These are phyloP conservation scores for Gorsachius goisagi DNA, from an alignment of 2,113 vertebrate genomes.

Conservation along the genomic window DNA sequence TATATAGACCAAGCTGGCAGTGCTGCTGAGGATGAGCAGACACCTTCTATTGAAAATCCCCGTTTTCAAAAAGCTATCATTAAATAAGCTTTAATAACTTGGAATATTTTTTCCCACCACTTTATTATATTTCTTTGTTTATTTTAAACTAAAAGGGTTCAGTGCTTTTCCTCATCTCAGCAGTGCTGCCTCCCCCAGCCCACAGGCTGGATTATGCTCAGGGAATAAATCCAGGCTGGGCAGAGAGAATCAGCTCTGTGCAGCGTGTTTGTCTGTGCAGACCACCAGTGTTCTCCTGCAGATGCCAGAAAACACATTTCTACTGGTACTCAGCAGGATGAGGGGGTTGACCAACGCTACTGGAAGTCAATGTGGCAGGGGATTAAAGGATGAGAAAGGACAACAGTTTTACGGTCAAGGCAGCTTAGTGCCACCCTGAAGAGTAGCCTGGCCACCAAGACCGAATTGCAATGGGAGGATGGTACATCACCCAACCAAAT, in stretches of 20 bases:
- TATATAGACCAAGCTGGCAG: neutral
- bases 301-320: neutral
- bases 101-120: neutral
- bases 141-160: neutral
- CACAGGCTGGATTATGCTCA: neutral
- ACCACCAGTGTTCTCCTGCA: neutral
- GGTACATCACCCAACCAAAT: neutral
- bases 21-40: neutral
- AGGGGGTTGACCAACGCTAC: fast-evolving
- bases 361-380: neutral
- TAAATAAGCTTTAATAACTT: neutral
- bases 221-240: neutral
- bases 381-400: neutral
- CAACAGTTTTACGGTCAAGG: neutral
- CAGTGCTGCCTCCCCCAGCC: neutral
- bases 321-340: neutral
- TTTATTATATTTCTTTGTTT: neutral
- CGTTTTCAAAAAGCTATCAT: neutral
- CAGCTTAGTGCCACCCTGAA: neutral
- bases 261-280: neutral
- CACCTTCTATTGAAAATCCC: neutral
- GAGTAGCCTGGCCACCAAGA: neutral
- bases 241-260: neutral
- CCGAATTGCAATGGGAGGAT: fast-evolving
- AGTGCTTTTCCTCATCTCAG: neutral